A percentile compares a stretch with the other conserved stretches of the same genome.
Conservation (phyloP, 1,140 invertebrate genomes). For the Panagrolaimus sp. region DNA sequence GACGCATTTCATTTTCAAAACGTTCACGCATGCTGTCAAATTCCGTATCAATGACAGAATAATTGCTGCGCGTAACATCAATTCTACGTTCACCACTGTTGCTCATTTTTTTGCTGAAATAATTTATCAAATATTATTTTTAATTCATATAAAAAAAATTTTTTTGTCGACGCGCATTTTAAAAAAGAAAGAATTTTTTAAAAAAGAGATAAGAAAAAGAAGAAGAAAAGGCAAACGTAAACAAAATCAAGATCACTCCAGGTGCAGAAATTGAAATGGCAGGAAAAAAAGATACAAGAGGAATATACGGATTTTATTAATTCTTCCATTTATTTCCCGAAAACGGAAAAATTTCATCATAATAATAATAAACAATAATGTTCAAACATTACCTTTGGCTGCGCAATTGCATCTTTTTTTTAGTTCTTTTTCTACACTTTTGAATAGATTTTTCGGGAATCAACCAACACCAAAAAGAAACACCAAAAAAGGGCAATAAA, state of each 20-base stretch:
- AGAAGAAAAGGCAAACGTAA: slow-evolving; percentile 8
- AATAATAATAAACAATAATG: too few species aligned
- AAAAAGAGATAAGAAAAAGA: slow-evolving; percentile 8
- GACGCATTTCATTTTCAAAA: slow-evolving; percentile 88
- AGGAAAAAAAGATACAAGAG: not conserved
- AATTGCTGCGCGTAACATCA: slow-evolving; percentile 84
- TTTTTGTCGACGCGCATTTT: not conserved
- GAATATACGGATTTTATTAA: too few species aligned
- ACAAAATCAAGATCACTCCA: not conserved
- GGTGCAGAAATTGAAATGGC: not conserved
- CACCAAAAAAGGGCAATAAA: too few species aligned
- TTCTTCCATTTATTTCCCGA: too few species aligned
- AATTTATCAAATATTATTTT: slow-evolving; percentile 18
- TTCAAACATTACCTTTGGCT: too few species aligned
- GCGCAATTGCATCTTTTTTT: too few species aligned
- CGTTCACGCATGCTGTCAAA: slow-evolving; percentile 89
- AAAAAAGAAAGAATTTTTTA: not conserved
- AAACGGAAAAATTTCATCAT: too few species aligned
- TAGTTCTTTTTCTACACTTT: too few species aligned
- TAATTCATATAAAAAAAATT: not conserved
- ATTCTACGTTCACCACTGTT: slow-evolving; percentile 58
- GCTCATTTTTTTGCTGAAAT: slow-evolving; percentile 55
- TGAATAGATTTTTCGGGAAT: too few species aligned
- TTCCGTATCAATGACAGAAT: slow-evolving; percentile 89
- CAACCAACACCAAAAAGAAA: too few species aligned